Evolutionary conservation across 1,140 invertebrate genomes (phyloP).

Genomic region (Ips nitidus): DNA sequence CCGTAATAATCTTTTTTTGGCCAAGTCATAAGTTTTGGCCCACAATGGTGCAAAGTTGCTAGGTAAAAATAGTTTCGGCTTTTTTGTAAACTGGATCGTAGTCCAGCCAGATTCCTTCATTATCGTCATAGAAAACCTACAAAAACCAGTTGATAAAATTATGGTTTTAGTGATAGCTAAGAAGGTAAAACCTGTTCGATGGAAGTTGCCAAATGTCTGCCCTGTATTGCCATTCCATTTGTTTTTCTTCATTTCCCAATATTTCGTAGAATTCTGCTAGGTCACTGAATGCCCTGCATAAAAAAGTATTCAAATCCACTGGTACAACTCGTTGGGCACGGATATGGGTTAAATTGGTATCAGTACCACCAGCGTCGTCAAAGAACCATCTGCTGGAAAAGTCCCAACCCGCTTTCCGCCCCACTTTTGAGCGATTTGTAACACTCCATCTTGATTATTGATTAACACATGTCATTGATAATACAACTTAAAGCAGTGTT

Average conservation of each 20-base stretch:
- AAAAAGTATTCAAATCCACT: conserved; percentile 82
- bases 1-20: conserved; percentile 46
- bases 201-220: conserved; percentile 53
- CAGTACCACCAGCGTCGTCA: conserved; percentile 54
- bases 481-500: too few species aligned
- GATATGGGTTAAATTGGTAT: conserved; percentile 59
- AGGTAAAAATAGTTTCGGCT: conserved; percentile 61
- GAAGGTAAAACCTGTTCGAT: conserved; percentile 47
- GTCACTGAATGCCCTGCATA: conserved; percentile 64
- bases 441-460: conserved; percentile 45
- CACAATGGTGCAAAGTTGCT: conserved; percentile 73
- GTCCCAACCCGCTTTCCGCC: conserved; percentile 87
- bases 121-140: conserved; percentile 63
- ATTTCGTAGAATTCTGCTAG: conserved; percentile 58
- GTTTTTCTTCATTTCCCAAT: conserved; percentile 56
- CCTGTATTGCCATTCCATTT: conserved; percentile 43
- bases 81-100: conserved; percentile 56
- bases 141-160: conserved; percentile 12
- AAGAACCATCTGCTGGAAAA: conserved; percentile 83
- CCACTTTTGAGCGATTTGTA: conserved; percentile 76
- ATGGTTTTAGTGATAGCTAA: neutral
- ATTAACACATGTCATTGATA: too few species aligned
- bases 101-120: conserved; percentile 71
- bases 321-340: conserved; percentile 71
- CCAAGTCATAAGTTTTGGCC: conserved; percentile 51